These are phyloP conservation scores for Mongoloraphidia duomilia DNA, from an alignment of 2,888 invertebrate genomes.

Conservation along the genomic window DNA sequence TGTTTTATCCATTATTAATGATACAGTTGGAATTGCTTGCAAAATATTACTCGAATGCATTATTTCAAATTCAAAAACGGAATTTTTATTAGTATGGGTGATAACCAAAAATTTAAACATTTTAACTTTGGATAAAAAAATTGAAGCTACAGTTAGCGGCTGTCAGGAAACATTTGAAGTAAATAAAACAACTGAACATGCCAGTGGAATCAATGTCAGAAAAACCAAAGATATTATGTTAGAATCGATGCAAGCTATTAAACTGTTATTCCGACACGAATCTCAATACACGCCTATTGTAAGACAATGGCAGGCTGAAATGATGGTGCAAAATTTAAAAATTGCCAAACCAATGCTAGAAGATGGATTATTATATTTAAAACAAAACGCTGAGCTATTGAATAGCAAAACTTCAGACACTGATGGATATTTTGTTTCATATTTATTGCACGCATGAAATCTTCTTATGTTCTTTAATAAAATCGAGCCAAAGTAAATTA, in stretches of 20 bases:
- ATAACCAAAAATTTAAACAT: conserved; percentile 45
- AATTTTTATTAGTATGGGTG: conserved; percentile 44
- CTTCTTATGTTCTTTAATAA: too few species aligned
- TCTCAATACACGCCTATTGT: conserved; percentile 31
- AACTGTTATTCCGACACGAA: conserved; percentile 41
- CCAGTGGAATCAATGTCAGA: conserved; percentile 24
- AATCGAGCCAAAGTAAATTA: too few species aligned
- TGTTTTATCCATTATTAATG: conserved; percentile 35
- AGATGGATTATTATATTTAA: conserved; percentile 37
- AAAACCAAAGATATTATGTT: conserved; percentile 28
- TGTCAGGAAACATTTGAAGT: not conserved
- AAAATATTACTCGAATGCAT: conserved; percentile 40
- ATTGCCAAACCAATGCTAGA: conserved; percentile 44
- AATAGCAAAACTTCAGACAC: conserved; percentile 38
- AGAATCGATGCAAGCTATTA: conserved; percentile 28
- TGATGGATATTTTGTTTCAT: conserved; percentile 43
- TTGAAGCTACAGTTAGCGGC: not conserved
- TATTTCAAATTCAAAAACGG: conserved; percentile 29
- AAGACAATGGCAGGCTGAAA: conserved; percentile 37
- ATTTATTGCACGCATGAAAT: conserved; percentile 23
- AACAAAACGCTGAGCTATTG: conserved; percentile 38
- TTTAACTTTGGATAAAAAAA: conserved; percentile 17
- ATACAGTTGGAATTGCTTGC: conserved; percentile 36
- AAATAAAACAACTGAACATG: conserved; percentile 23
- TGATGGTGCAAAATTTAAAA: conserved; percentile 34